Evolutionary conservation across 2,113 vertebrate genomes (phyloP).

Genomic region (Onychostoma macrolepis): DNA sequence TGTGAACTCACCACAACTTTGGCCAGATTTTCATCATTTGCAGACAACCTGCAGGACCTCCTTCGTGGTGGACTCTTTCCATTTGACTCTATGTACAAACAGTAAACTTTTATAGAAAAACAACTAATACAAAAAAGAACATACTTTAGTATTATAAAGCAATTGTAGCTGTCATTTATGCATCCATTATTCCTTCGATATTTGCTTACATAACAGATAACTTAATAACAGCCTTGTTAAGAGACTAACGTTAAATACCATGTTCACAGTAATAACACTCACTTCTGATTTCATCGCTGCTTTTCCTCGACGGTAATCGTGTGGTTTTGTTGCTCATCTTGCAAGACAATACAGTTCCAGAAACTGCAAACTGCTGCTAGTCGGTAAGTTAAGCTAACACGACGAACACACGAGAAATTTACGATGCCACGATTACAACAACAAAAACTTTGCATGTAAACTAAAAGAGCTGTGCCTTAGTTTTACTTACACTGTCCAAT

Average conservation of each 20-base stretch:
- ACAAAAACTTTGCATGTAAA: background rate
- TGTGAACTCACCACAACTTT: slow-evolving; percentile 43
- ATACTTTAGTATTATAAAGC: background rate
- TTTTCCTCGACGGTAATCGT: slow-evolving; percentile 7
- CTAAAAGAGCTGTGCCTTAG: background rate
- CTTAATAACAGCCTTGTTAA: background rate
- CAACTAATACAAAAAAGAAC: background rate
- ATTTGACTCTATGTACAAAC: slow-evolving; percentile 26
- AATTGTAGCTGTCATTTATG: background rate
- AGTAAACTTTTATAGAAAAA: background rate
- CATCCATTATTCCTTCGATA: background rate
- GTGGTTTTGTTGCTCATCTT: slow-evolving; percentile 49
- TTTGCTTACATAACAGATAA: background rate
- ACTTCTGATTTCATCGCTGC: slow-evolving; percentile 31
- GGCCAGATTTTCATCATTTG: slow-evolving; percentile 47
- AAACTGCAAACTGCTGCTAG: background rate
- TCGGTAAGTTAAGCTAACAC: background rate
- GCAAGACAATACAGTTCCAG: background rate
- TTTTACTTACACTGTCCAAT: background rate
- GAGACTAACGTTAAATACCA: background rate
- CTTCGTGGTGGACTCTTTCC: slow-evolving; percentile 57
- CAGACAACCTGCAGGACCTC: slow-evolving; percentile 69
- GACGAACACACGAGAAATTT: background rate
- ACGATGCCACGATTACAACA: background rate
- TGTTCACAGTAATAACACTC: background rate